Evolutionary conservation across 64 coral and sea anemone genomes (phyloP), one percentile per base, ranked within the genome.

Genomic region (Montipora efflorescens): DNA sequence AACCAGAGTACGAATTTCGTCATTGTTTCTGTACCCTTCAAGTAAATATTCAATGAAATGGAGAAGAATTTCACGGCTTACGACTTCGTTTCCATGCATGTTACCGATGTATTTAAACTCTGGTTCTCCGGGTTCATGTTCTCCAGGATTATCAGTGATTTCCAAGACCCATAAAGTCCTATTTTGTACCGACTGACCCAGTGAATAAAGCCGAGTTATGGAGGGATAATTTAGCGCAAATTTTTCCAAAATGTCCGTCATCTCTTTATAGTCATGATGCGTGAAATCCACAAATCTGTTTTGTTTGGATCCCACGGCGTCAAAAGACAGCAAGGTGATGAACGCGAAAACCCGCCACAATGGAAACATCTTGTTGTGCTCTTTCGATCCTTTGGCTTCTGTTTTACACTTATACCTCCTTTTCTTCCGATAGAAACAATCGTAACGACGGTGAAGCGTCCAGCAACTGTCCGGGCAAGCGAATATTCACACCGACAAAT

Each of bases 1-100:
- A n/a, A 98, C 76, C 49, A 98, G 66, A 18, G 77, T 88, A 14
- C 91, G 96, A 87, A 98, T 91, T 51, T 80, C 91, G 20, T 69
- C 23, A 78, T 98, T 51, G 15, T 94, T 94, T 20, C 87, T 22
- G 47, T 98, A 98, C 21, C 84, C 90, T 55, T 98, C 79, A 2
- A 95, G 76, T 36, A 98, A 94, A 79, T 91, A 55, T 15, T 90
- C 81, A 59, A 98, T 98, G 6, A 98, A 88, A 13, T 91, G 90
- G 59, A 98, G 83, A 59, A 98, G 89, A 47, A 98, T 95, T 75
- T 98, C 97, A 28, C 97, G 81, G 53, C 97, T 93, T 12, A 98
- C 97, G 7, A 98, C 97, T 93, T 98, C 96, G 57, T 98, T 98
- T 19, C 96, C 96, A 58, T 98, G 96, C 96, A 98, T 98, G 20